Base-by-base conservation (phyloP, 2,888 invertebrate genomes). In the Caenorhabditis sulstoni region DNA sequence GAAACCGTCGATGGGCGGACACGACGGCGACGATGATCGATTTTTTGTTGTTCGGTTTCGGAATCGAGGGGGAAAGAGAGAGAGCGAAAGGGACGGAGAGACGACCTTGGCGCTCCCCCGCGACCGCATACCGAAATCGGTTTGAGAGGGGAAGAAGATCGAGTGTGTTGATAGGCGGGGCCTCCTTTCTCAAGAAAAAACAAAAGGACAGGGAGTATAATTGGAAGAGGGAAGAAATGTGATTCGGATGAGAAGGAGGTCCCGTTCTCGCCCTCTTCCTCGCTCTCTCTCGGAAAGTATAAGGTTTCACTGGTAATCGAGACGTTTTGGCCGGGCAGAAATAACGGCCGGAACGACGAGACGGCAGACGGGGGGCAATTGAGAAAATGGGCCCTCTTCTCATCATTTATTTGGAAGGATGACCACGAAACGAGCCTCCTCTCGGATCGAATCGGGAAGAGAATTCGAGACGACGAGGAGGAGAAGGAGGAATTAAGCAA, bases 401-500 rank as follows among this genome's bases (percentile, higher is more conserved):
- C 68, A 65, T 64, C 62, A 62, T 70, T 77, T 77, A 77, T 70
- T 77, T 77, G 57, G 76, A 65, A 65, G 68, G 70, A 62, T 61
- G 62, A 68, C 41, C 49, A 59, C 57, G 37, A 49, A 23, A 50
- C 47, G 22, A 49, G 45, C 11, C 20, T 44, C 53, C 57, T 23
- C 14, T 8, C 39, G n/a, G 18, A 68, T 59, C 58, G 35, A 44
- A 41, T 58, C 50, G 16, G 39, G 41, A 29, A 29, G 29, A 11
- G 47, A 41, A 47, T 35, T 57, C 37, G 23, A 22, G 35, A 37
- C 7, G 52, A 59, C 64, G 22, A 35, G 37, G 44, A 14, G 18
- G 12, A n/a, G n/a, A n/a, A n/a, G 16, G 58, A 57, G 61, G 76
- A 76, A 76, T 76, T 68, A 76, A 76, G 76, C 76, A 76, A 76